Evolutionary conservation across 2,797 vertebrate species (phyloP), one percentile per base, ranked within the genome.

Genomic region (Siniperca undulata): DNA sequence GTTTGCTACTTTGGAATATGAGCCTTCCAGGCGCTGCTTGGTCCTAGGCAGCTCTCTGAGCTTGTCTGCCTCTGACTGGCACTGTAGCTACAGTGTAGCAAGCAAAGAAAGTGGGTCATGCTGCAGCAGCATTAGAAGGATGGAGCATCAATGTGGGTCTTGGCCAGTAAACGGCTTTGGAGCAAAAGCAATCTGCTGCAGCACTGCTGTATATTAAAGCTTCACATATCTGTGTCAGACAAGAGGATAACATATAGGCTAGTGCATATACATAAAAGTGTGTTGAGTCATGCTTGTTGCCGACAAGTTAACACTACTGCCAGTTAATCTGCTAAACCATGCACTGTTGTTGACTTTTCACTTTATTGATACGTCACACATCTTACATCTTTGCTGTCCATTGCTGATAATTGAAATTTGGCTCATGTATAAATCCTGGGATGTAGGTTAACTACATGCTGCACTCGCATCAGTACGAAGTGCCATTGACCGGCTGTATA

Each of bases 91-190:
- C 83, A 78, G 66, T 82, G 84, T 88, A 80, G 78, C 80, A 88
- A 82, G 78, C 86, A 66, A 77, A 78, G 86, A 94, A 95, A 95
- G 81, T 95, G 95, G 96, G 95, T 96, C 95, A 95, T 87, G 82
- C 90, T 90, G 84, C 89, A 88, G 84, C 87, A 85, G 92, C 87
- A 91, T 93, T 85, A 91, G 87, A 89, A 90, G 88, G 89, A 91
- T 90, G 89, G 84, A 84, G 88, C 91, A 83, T 91, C 92, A 85
- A 74, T 88, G 88, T 87, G 86, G 90, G 91, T 90, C 91, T 90
- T 83, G 88, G 91, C 91, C 87, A 84, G 86, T 89, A 92, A 94
- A 93, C 22, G 13, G 89, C 90, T 94, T 92, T 93, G 77, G 70
- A 89, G 72, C 77, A 78, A 77, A 78, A 77, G 83, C 84, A 93